Conservation (phyloP, 2,888 invertebrate genomes). For the Willowsia nigromaculata region DNA sequence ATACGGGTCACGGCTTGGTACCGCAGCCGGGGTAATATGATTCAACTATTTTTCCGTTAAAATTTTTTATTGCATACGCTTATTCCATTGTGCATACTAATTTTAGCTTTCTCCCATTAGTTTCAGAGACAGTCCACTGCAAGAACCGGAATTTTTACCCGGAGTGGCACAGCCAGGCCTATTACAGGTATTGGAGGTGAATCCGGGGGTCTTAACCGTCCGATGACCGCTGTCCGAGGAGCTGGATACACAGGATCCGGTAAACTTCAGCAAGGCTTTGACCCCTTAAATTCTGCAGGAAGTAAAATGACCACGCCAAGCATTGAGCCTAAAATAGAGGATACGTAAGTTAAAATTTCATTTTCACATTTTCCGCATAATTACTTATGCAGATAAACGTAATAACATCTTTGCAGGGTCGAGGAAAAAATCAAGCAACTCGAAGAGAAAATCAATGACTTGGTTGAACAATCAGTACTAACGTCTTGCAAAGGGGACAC, state of each 20-base stretch:
- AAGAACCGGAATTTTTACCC: constrained; percentile 72
- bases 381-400: constrained; percentile 2
- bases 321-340: constrained; percentile 88
- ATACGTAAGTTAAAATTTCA: constrained; percentile 84
- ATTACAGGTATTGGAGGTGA: constrained; percentile 78
- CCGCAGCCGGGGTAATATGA: constrained; percentile 73
- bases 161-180: constrained; percentile 77
- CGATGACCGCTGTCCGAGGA: constrained; percentile 97
- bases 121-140: constrained; percentile 76
- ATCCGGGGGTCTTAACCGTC: constrained; percentile 82
- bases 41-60: not conserved
- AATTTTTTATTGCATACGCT: not conserved
- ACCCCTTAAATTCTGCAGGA: constrained; percentile 87
- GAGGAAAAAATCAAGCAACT: constrained; percentile 94
- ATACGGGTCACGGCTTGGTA: constrained; percentile 74
- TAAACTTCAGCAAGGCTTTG: constrained; percentile 83
- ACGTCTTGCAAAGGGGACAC: constrained; percentile 85
- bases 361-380: too few species aligned
- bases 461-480: constrained; percentile 94
- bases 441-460: constrained; percentile 92
- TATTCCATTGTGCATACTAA: not conserved
- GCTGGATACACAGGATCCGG: constrained; percentile 94
- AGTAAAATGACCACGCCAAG: constrained; percentile 83
- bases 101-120: constrained; percentile 42
- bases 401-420: constrained; percentile 85